A percentile compares a stretch with the other conserved stretches of the same genome.
Conservation (phyloP, 2,113 vertebrate genomes). For the Aramus guarauna region DNA sequence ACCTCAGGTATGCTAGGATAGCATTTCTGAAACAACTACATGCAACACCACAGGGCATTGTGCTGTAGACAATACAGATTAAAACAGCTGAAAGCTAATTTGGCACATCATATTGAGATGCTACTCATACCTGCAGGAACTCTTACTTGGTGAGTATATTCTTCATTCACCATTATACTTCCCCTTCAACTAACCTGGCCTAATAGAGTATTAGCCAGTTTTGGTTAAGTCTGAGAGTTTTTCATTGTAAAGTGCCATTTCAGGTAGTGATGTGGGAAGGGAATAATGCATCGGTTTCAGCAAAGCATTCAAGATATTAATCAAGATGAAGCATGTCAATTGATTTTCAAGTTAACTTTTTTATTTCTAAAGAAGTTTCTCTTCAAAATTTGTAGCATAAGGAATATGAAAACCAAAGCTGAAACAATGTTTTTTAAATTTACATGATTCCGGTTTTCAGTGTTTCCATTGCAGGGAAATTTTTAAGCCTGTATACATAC, state of each 20-base stretch:
- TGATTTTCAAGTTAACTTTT: not conserved
- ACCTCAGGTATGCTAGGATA: not conserved
- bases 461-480: not conserved
- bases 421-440: not conserved
- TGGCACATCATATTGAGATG: not conserved
- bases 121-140: not conserved
- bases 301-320: not conserved
- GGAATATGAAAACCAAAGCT: not conserved
- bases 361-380: not conserved
- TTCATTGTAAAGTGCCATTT: not conserved
- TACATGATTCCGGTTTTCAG: not conserved
- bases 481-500: not conserved
- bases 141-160: not conserved
- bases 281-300: not conserved
- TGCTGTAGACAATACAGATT: not conserved
- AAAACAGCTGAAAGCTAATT: not conserved
- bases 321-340: not conserved
- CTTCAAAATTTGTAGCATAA: not conserved
- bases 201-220: not conserved
- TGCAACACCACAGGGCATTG: not conserved
- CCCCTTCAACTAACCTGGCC: not conserved
- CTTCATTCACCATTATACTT: not conserved
- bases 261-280: not conserved
- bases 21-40: not conserved
- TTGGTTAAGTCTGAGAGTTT: not conserved